Evolutionary conservation across 92 coral and sea anemone species (phyloP).

Genomic region (Isaurus tuberculatus): DNA sequence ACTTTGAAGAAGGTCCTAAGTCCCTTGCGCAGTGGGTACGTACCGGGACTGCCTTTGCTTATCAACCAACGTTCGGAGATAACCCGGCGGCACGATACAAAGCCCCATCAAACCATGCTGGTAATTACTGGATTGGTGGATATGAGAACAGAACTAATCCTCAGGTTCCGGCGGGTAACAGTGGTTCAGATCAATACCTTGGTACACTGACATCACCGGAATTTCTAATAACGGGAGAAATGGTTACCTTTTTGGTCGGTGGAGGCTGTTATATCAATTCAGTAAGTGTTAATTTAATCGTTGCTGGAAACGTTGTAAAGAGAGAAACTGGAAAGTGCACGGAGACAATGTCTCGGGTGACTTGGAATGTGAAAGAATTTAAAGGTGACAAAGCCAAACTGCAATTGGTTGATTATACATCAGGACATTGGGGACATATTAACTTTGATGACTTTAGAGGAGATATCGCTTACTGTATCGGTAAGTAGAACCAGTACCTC

Average conservation of each 20-base stretch:
- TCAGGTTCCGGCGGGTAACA: background rate
- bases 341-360: background rate
- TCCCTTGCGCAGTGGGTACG: slow-evolving; percentile 3
- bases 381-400: background rate
- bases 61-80: slow-evolving; percentile 15
- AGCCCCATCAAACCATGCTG: background rate
- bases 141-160: background rate
- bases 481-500: background rate
- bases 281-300: background rate
- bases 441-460: slow-evolving; percentile 33
- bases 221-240: slow-evolving; percentile 18
- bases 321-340: background rate
- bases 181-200: background rate
- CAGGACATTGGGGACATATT: slow-evolving; percentile 1
- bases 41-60: background rate
- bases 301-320: background rate
- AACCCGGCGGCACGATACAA: background rate
- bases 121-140: slow-evolving; percentile 2
- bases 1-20: slow-evolving; percentile 16
- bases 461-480: background rate
- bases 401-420: background rate
- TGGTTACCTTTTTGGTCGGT: slow-evolving; percentile 17
- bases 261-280: background rate
- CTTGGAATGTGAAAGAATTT: background rate
- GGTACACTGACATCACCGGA: slow-evolving; percentile 30